A percentile compares a stretch with the other conserved stretches of the same genome.
Evolutionary conservation across 2,113 vertebrate genomes (phyloP).

Genomic region (Candoia aspera): DNA sequence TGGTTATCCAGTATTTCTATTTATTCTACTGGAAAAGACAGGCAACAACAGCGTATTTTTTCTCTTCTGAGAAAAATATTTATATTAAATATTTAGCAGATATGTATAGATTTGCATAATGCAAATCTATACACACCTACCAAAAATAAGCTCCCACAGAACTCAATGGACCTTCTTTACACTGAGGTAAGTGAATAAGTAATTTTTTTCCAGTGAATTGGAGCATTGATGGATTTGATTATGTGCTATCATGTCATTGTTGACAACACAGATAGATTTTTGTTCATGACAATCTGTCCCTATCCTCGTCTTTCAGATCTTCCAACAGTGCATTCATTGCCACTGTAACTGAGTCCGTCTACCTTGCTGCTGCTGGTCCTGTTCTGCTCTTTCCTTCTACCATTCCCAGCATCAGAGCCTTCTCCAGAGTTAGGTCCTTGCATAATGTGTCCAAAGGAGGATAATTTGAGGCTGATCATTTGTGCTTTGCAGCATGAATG

Average conservation of each 20-base stretch:
- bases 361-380: neutral
- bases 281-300: neutral
- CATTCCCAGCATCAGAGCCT: neutral
- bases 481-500: neutral
- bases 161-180: too few species aligned
- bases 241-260: neutral
- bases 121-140: too few species aligned
- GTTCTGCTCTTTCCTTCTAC: neutral
- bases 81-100: too few species aligned
- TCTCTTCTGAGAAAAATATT: too few species aligned
- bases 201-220: neutral
- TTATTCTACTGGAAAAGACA: too few species aligned
- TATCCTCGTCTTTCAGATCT: neutral
- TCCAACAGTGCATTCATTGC: neutral
- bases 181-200: too few species aligned
- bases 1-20: too few species aligned
- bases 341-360: neutral
- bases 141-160: too few species aligned
- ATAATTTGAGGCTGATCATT: neutral
- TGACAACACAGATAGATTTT: neutral
- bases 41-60: too few species aligned
- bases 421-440: neutral
- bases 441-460: neutral
- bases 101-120: too few species aligned
- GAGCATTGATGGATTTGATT: neutral